Evolutionary conservation across 2,888 invertebrate genomes (phyloP), one percentile per base, ranked within the genome.

Genomic region (Diarsia rubi): DNA sequence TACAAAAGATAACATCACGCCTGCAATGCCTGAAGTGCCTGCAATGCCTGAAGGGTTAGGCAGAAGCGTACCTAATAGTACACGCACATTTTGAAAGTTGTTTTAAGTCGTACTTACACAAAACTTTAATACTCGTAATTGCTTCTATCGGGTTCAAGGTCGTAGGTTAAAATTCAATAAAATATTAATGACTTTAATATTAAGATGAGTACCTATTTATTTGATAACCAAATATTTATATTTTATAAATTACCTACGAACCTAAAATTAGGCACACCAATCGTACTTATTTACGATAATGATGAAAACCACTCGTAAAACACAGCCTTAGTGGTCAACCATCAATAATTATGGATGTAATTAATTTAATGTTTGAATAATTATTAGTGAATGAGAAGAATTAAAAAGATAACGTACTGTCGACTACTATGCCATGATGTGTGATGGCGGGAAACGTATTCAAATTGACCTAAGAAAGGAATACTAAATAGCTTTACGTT

Each of bases 401-500:
- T 47, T 54, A 47, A 64, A 69, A 47, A 60, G 12, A 21, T 21
- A 3, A 44, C 16, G 24, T 52, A 57, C 9, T 49, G 31, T 52
- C 47, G 14, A 24, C 59, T 27, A 70, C 52, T 62, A 62, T 47
- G 54, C 67, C 11, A 64, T 16, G 45, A 31, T 31, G 24, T 60
- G 31, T 57, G 44, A 59, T 27, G 62, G 59, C 67, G 70, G 79
- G 79, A 81, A 81, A 79, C 70, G 27, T 82, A 84, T 86, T 81
- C 82, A 73, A 83, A 79, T 78, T 44, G 79, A 82, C 81, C 69
- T 76, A 80, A 73, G 83, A 78, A 82, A 73, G 70, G 82, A 84
- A 85, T 86, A 84, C 79, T 83, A 86, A 88, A 65, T 60, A 85
- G 83, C 81, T 62, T 85, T 86, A 85, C 82, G 86, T 83, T 86